Evolutionary conservation across 2,113 vertebrate species (phyloP).

Genomic region (Oryzias woworae): DNA sequence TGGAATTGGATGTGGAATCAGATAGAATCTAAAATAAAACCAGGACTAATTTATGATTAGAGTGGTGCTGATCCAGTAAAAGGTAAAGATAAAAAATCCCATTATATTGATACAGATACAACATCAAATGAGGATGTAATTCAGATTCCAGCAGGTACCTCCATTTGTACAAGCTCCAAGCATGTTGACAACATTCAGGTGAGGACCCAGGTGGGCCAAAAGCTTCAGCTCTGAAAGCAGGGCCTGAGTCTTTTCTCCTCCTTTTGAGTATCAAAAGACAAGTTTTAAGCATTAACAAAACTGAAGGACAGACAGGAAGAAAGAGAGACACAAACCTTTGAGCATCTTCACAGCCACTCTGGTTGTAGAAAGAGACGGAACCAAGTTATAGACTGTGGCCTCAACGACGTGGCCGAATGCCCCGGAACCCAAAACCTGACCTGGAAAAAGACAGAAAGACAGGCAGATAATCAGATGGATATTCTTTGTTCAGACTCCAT

Average conservation of each 20-base stretch:
- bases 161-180: conserved; percentile 73
- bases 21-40: no score
- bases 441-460: conserved; percentile 36
- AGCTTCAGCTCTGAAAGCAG: conserved; percentile 77
- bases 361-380: conserved; percentile 40
- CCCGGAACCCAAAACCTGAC: conserved; percentile 69
- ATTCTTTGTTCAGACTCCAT: no score
- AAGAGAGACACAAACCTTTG: conserved; percentile 51
- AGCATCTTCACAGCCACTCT: conserved; percentile 73
- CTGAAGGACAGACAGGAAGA: neutral
- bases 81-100: neutral
- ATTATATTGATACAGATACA: neutral
- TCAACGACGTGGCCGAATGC: conserved; percentile 72
- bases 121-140: neutral
- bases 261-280: conserved; percentile 36
- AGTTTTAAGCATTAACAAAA: neutral
- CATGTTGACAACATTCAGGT: conserved; percentile 76
- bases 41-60: no score
- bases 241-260: conserved; percentile 48
- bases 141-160: conserved; percentile 28
- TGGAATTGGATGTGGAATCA: no score
- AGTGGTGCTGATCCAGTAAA: no score
- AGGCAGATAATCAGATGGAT: no score
- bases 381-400: conserved; percentile 57
- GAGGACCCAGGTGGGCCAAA: conserved; percentile 72